phyloP scores from a whole-genome alignment of 2,113 vertebrate species.

The Charadrius vociferus region DNA sequence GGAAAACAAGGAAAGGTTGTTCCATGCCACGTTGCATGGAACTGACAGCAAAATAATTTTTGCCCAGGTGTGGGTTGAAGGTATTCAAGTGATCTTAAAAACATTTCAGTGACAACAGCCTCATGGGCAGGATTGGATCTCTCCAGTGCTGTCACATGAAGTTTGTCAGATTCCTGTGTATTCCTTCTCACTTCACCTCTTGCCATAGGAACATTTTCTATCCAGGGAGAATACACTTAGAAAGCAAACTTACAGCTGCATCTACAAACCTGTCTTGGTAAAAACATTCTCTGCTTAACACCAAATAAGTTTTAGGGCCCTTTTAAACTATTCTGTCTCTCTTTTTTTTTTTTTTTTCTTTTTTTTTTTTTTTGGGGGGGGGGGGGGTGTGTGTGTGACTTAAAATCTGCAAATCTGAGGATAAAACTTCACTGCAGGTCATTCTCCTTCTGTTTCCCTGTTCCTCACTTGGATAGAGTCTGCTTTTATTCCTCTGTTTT shows the following conservation, averaged over 20 bases:
- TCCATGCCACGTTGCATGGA: neutral
- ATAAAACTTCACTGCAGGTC: neutral
- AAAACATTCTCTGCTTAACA: neutral
- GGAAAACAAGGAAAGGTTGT: neutral
- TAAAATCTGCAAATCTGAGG: neutral
- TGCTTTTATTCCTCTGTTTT: neutral
- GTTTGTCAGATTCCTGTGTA: neutral
- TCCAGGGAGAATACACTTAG: neutral
- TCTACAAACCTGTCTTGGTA: neutral
- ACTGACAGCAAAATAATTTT: neutral
- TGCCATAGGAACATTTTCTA: neutral
- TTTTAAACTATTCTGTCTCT: neutral
- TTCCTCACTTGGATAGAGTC: neutral
- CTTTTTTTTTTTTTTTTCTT: neutral
- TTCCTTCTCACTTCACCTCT: neutral
- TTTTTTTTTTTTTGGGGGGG: too few species aligned
- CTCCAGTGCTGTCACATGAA: neutral
- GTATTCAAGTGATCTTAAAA: neutral
- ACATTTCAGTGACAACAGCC: neutral
- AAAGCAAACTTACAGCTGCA: neutral
- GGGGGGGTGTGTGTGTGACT: too few species aligned
- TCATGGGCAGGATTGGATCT: neutral
- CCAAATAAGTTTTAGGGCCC: neutral
- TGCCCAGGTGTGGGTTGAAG: neutral
- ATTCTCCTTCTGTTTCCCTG: neutral